Conservation (phyloP, 2,797 vertebrate species). For the Phataginus tetradactyla region DNA sequence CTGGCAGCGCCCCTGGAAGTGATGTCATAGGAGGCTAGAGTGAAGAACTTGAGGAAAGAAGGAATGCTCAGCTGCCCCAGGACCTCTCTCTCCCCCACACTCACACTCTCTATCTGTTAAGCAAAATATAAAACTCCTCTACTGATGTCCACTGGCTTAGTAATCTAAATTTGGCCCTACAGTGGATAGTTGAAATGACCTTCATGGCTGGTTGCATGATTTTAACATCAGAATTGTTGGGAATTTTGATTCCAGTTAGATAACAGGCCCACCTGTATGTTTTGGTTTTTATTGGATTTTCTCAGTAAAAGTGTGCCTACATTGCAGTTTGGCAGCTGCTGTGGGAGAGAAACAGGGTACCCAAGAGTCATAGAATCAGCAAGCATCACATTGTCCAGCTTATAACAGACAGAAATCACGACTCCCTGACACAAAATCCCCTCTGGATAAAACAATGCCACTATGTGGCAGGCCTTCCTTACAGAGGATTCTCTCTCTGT, state of each 20-base stretch:
- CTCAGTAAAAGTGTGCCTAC: background rate
- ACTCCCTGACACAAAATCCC: conserved; percentile 32
- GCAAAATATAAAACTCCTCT: background rate
- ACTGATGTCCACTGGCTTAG: background rate
- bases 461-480: conserved; percentile 16
- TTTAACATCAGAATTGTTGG: background rate
- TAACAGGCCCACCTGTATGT: background rate
- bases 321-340: background rate
- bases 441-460: conserved; percentile 65
- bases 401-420: conserved; percentile 17
- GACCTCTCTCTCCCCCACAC: background rate
- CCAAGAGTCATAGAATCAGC: background rate
- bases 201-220: background rate
- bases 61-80: background rate
- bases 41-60: background rate
- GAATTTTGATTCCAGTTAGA: background rate
- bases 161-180: background rate
- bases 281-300: background rate
- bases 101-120: background rate
- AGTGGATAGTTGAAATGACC: background rate
- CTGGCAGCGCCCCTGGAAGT: background rate
- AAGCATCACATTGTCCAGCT: background rate
- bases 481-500: conserved; percentile 15
- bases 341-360: background rate
- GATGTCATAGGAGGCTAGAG: background rate